These are phyloP conservation scores for Gallinago undulata DNA, from an alignment of 2,113 vertebrate genomes.

Conservation along the genomic window DNA sequence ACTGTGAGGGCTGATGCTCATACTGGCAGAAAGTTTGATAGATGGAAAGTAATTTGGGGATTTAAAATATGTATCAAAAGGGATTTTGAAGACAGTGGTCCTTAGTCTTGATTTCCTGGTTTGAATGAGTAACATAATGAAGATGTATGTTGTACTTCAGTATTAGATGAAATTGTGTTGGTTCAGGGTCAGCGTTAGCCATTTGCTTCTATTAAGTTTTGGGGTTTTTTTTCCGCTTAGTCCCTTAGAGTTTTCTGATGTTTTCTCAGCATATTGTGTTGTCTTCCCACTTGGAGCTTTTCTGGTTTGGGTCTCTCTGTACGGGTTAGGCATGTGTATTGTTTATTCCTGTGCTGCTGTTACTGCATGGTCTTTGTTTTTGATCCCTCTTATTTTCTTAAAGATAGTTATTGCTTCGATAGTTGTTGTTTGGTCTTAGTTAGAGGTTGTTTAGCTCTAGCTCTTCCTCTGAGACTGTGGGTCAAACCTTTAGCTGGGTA, in stretches of 20 bases:
- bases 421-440: constrained; percentile 38
- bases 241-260: neutral
- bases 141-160: neutral
- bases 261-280: neutral
- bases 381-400: constrained; percentile 31
- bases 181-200: neutral
- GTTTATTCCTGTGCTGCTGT: neutral
- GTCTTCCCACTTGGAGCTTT: neutral
- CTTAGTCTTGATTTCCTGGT: constrained; percentile 9
- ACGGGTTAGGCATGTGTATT: neutral
- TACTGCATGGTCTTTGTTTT: neutral
- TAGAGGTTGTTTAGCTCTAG: constrained; percentile 46
- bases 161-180: neutral
- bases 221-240: too few species aligned
- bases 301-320: neutral
- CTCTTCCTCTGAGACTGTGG: constrained; percentile 19
- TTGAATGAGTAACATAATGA: neutral
- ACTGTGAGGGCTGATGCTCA: neutral
- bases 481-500: constrained; percentile 48
- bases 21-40: neutral
- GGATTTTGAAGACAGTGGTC: neutral
- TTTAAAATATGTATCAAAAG: neutral
- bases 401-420: constrained; percentile 31
- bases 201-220: neutral
- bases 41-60: neutral